These are phyloP conservation scores for Enteromius argenteus DNA, from an alignment of 2,797 vertebrate species.

Conservation along the genomic window DNA sequence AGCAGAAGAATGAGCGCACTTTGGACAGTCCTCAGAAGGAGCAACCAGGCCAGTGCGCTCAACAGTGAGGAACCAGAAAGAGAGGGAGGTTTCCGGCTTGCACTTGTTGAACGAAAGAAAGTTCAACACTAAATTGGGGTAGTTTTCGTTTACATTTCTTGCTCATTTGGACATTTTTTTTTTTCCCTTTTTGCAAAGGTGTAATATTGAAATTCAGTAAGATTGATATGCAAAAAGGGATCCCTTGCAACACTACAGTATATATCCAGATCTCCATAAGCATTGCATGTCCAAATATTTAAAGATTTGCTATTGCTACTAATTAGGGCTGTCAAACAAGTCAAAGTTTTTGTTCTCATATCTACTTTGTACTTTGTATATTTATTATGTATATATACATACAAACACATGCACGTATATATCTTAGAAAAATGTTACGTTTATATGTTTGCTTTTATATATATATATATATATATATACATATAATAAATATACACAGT, in stretches of 20 bases:
- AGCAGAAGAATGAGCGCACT: conserved; percentile 80
- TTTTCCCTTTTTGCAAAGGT: neutral
- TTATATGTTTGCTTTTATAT: no score
- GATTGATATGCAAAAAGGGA: neutral
- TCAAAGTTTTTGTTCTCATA: no score
- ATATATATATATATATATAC: no score
- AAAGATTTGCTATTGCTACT: neutral
- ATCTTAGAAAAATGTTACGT: no score
- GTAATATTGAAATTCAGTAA: conserved; percentile 5
- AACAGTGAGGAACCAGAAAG: conserved; percentile 75
- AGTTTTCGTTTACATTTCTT: conserved; percentile 46
- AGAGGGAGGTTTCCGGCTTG: conserved; percentile 19
- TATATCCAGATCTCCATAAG: neutral
- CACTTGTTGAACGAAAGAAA: conserved; percentile 42
- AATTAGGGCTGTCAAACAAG: no score
- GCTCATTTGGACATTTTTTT: neutral
- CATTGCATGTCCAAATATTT: neutral
- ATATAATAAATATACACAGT: no score
- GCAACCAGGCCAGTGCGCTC: conserved; percentile 78
- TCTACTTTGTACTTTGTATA: no score
- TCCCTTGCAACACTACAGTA: neutral
- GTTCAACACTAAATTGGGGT: neutral
- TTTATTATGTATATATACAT: no score
- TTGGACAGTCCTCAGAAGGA: conserved; percentile 71
- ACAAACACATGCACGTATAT: no score